Conservation (phyloP, 2,888 invertebrate species). For the Pediacus dermestoides region DNA sequence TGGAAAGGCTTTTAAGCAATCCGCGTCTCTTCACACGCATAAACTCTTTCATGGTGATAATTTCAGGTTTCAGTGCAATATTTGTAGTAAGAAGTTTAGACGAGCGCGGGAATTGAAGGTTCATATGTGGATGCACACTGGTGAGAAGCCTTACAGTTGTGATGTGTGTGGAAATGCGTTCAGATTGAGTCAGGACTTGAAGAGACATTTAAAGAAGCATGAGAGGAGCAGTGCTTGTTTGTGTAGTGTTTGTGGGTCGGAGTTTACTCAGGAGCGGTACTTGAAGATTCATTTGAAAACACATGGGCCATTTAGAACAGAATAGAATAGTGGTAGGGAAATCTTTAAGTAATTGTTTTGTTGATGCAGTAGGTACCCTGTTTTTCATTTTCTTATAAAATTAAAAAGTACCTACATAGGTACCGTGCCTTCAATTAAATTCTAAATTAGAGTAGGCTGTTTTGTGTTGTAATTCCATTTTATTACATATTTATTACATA, state of each 20-base stretch:
- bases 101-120: conserved; percentile 54
- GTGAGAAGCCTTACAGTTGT: conserved; percentile 55
- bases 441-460: too few relatives aligned
- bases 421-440: too few relatives aligned
- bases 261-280: conserved; percentile 51
- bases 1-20: conserved; percentile 54
- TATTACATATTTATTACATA: too few relatives aligned
- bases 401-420: too few relatives aligned
- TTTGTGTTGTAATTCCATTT: too few relatives aligned
- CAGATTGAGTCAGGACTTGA: conserved; percentile 47
- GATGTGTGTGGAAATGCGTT: conserved; percentile 53
- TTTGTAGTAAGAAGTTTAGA: conserved; percentile 57
- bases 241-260: conserved; percentile 47
- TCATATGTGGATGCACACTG: conserved; percentile 57
- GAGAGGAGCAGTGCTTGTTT: conserved; percentile 43
- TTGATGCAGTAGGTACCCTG: too few relatives aligned
- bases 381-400: too few relatives aligned
- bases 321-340: too few relatives aligned
- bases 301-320: too few relatives aligned
- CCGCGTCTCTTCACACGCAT: conserved; percentile 47
- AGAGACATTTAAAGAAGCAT: conserved; percentile 48
- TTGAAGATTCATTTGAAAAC: conserved; percentile 39
- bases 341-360: too few relatives aligned
- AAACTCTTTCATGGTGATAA: conserved; percentile 30
- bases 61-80: conserved; percentile 48